A percentile compares a stretch with the other conserved stretches of the same genome.
Conservation (phyloP, 92 coral and sea anemone genomes). For the Montipora capitata region DNA sequence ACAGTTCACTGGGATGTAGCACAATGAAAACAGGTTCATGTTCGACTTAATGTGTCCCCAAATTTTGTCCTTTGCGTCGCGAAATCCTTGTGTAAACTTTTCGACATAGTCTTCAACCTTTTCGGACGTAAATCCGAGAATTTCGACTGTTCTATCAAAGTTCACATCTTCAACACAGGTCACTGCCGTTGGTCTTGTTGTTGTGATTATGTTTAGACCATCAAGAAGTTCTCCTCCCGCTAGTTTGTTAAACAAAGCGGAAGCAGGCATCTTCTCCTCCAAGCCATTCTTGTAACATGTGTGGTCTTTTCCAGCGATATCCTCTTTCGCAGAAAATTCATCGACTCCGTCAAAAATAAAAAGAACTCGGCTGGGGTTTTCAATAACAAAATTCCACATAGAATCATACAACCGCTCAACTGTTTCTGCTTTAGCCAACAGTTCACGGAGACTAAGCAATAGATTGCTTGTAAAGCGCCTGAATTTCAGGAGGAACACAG, state of each 20-base stretch:
- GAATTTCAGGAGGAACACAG: constrained; percentile 16
- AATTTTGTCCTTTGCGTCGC: no score
- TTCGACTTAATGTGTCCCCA: no score
- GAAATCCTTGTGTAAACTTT: no score
- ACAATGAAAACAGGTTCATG: no score
- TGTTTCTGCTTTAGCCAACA: constrained; percentile 15
- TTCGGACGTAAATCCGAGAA: no score
- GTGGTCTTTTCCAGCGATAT: not conserved
- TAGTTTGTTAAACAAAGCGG: not conserved
- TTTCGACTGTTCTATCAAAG: no score
- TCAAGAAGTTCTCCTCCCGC: not conserved
- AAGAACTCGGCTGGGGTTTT: constrained; percentile 21
- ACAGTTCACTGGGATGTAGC: no score
- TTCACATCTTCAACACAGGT: no score
- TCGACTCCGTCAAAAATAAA: constrained; percentile 70
- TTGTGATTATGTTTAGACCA: not conserved
- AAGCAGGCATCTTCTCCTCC: not conserved
- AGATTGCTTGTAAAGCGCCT: constrained; percentile 14
- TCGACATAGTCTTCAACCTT: no score
- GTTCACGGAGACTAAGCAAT: constrained; percentile 31
- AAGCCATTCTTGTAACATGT: no score
- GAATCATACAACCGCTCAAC: not conserved
- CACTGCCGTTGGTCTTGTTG: no score
- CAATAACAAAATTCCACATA: constrained; percentile 11
- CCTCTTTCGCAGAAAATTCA: constrained; percentile 18